A percentile compares a stretch with the other conserved stretches of the same genome.
phyloP scores from a whole-genome alignment of 2,888 invertebrate genomes.

The Harpalus rufipes region DNA sequence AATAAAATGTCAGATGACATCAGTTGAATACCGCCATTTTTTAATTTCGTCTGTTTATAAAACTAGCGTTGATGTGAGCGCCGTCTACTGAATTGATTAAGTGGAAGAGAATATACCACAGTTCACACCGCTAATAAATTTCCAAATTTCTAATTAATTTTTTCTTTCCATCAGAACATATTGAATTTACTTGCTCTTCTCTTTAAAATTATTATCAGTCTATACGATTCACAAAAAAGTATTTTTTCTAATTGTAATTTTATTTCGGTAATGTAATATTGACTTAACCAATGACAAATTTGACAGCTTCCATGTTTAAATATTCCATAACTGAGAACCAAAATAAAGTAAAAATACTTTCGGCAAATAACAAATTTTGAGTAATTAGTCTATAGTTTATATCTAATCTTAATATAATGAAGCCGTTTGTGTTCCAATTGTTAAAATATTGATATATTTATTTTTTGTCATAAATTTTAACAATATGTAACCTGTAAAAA shows the following conservation, averaged over 20 bases:
- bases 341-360: conserved; percentile 7
- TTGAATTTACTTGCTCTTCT: not conserved
- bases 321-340: conserved; percentile 5
- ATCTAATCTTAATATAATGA: not conserved
- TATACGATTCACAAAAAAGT: not conserved
- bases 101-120: conserved; percentile 10
- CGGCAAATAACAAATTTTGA: conserved; percentile 25
- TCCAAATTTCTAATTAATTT: no score
- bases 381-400: not conserved
- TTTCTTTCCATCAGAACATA: not conserved
- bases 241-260: conserved; percentile 7
- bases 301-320: conserved; percentile 42
- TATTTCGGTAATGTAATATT: conserved; percentile 8
- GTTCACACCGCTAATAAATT: not conserved
- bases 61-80: no score
- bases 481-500: no score
- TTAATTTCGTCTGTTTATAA: no score
- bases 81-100: no score
- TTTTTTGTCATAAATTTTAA: no score
- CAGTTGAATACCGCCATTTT: no score
- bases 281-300: conserved; percentile 46
- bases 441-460: no score
- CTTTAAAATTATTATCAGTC: not conserved
- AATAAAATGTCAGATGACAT: no score
- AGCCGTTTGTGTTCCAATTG: not conserved